Conservation (phyloP, 2,888 invertebrate genomes). For the Peribatodes rhomboidaria region DNA sequence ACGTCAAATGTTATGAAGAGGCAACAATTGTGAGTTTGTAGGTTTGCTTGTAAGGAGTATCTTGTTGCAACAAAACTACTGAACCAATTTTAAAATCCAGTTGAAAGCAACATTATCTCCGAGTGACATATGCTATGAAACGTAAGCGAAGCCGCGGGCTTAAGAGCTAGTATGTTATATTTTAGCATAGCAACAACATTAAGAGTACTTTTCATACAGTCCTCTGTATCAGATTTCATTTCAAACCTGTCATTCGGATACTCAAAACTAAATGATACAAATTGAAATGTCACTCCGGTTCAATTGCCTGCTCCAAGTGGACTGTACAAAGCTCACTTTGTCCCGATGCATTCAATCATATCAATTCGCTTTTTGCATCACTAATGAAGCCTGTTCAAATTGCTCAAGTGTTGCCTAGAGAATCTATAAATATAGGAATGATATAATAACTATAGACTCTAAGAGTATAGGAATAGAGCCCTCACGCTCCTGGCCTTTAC, state of each 20-base stretch:
- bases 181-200: too few species aligned
- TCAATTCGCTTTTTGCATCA: constrained; percentile 39
- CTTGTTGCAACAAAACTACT: too few species aligned
- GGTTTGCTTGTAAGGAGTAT: too few species aligned
- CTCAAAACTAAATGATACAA: neutral
- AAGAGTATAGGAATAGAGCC: constrained; percentile 22
- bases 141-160: too few species aligned
- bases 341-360: constrained; percentile 38
- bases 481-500: constrained; percentile 36
- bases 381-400: constrained; percentile 32
- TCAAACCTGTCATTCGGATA: too few species aligned
- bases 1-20: too few species aligned
- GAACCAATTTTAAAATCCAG: too few species aligned
- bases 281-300: constrained; percentile 15
- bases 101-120: too few species aligned
- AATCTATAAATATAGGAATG: constrained; percentile 28
- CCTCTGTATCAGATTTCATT: neutral
- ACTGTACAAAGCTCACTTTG: constrained; percentile 30
- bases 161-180: too few species aligned
- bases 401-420: neutral
- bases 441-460: constrained; percentile 13
- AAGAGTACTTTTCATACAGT: neutral
- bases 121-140: too few species aligned
- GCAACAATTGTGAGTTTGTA: too few species aligned
- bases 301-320: constrained; percentile 27